Conservation (phyloP, 2,113 vertebrate genomes). For the human region GRCh38 chr1:149398001-149398500, state of each 20-base stretch:
- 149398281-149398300: slow-evolving; percentile 36
- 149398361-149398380: background rate
- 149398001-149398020: background rate
- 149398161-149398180: background rate
- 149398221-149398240: slow-evolving; percentile 25
- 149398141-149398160: background rate
- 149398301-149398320: background rate
- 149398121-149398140: background rate
- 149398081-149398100: background rate
- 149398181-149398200: background rate
- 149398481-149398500: slow-evolving; percentile 46
- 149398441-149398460: slow-evolving; percentile 27
- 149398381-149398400: slow-evolving; percentile 3
- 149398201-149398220: slow-evolving; percentile 24
- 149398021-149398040: background rate
- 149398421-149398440: background rate
- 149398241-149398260: slow-evolving; percentile 54
- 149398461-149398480: background rate
- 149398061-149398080: background rate
- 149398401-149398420: slow-evolving; percentile 15
- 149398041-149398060: background rate
- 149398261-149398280: slow-evolving; percentile 35
- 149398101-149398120: background rate
- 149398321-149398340: slow-evolving; percentile 34
- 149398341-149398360: slow-evolving; percentile 25